Conservation (phyloP, 53 echinoderm and acorn worm genomes). For the Hippasteria phrygiana region DNA sequence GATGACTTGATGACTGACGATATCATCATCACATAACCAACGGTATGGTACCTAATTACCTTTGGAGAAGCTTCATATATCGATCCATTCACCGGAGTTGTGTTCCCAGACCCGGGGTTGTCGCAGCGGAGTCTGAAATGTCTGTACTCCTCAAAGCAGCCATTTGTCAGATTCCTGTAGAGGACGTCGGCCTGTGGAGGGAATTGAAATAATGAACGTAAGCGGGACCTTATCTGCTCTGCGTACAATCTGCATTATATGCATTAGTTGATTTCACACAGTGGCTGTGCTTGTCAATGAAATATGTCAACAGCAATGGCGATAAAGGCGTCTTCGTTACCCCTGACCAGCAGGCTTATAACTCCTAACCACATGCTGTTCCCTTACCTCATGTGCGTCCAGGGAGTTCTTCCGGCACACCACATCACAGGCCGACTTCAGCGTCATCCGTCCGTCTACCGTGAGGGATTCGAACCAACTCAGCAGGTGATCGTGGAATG, state of each 20-base stretch:
- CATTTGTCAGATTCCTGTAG: not conserved
- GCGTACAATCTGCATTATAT: not conserved
- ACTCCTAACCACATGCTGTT: not conserved
- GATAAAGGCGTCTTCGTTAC: too few species aligned
- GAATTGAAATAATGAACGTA: not conserved
- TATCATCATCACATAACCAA: not conserved
- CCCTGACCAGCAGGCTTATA: too few species aligned
- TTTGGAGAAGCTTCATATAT: not conserved
- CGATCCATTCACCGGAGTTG: not conserved
- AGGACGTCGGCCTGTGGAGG: not conserved
- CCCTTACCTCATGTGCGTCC: constrained; percentile 25
- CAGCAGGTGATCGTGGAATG: constrained; percentile 40
- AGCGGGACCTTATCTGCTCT: not conserved
- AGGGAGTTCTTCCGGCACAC: constrained; percentile 43
- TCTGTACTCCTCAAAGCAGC: constrained; percentile 5
- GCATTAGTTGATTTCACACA: too few species aligned
- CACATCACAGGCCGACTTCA: constrained; percentile 28
- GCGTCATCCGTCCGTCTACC: constrained; percentile 15
- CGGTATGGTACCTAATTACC: not conserved
- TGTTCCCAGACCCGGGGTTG: not conserved
- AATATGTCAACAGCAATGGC: too few species aligned
- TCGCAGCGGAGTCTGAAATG: not conserved
- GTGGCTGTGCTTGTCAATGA: too few species aligned
- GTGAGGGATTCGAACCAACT: constrained; percentile 36
- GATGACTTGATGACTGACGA: too few species aligned